Evolutionary conservation across 2,113 vertebrate genomes (phyloP).

Genomic region (Bubo bubo): DNA sequence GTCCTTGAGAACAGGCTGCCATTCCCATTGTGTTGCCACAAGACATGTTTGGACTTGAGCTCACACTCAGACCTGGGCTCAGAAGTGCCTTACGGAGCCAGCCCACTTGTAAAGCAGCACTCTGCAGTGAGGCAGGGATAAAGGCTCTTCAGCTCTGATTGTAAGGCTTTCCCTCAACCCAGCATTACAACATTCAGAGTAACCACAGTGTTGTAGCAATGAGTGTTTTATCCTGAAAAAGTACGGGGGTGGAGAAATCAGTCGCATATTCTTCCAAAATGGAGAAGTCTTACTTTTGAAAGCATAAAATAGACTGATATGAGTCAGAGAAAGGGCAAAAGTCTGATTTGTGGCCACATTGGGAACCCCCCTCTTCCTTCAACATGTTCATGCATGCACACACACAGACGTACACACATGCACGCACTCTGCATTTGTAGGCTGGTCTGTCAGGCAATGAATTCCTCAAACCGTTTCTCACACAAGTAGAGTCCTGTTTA

Average conservation of each 20-base stretch:
- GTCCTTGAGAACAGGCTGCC: not conserved
- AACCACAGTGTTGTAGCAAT: not conserved
- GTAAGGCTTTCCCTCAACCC: not conserved
- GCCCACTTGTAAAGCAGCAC: not conserved
- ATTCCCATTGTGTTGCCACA: not conserved
- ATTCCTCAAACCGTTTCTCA: not conserved
- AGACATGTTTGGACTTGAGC: not conserved
- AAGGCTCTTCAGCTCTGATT: not conserved
- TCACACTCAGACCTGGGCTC: not conserved
- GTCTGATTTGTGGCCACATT: not conserved
- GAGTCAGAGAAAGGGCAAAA: conserved; percentile 40
- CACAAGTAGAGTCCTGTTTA: not conserved
- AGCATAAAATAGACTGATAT: not conserved
- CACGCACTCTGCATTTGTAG: not conserved
- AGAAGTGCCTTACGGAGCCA: not conserved
- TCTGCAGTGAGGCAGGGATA: not conserved
- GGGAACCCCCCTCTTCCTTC: not conserved
- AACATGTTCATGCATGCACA: no score
- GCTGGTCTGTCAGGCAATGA: not conserved
- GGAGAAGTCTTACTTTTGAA: not conserved
- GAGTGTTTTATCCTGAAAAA: not conserved
- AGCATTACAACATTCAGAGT: not conserved
- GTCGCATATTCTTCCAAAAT: not conserved
- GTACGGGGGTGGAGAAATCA: not conserved
- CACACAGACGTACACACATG: accelerated